Evolutionary conservation across 2,888 invertebrate genomes (phyloP), one percentile per base, ranked within the genome.

Genomic region (Agriopis marginaria): DNA sequence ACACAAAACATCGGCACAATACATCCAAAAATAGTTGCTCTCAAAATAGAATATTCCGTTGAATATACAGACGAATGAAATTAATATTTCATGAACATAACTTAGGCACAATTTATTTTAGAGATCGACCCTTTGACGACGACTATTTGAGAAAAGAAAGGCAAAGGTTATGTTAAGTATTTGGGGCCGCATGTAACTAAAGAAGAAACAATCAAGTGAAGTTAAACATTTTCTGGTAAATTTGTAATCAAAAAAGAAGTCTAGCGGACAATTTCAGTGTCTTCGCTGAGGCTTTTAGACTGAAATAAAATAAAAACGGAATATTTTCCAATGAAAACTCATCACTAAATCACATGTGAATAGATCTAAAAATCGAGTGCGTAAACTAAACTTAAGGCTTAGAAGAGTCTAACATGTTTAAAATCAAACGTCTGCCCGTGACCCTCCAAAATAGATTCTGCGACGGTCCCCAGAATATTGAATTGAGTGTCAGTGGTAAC

Each of bases 381-480:
- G n/a, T n/a, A 8, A 12, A 11, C 14, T 10, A 7, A 58, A 23
- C 23, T 44, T n/a, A 8, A 9, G 23, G 39, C n/a, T 44, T n/a
- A 9, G 53, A 23, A 32, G 51, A 47, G n/a, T 56, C 49, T 39
- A 39, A 64, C 23, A 17, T 39, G 50, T 61, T 47, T 56, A 55
- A 65, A 69, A 70, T 56, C 68, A 17, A 32, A 44, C 9, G 32
- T 54, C 53, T 51, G 11, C 44, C 53, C 32, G 49, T 17, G 56
- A 61, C 56, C 69, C n/a, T 61, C 68, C 58, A 50, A 65, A 69
- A 74, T 66, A 70, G 56, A 55, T 53, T 63, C 55, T 53, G 69
- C 56, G 53, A 45, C 49, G 39, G 54, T 42, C 63, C 66, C 63
- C 66, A 55, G 64, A 74, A 66, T 75, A 72, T 75, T 72, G 61